phyloP scores from a whole-genome alignment of 1,140 invertebrate species.

The Trichonephila clavipes region DNA sequence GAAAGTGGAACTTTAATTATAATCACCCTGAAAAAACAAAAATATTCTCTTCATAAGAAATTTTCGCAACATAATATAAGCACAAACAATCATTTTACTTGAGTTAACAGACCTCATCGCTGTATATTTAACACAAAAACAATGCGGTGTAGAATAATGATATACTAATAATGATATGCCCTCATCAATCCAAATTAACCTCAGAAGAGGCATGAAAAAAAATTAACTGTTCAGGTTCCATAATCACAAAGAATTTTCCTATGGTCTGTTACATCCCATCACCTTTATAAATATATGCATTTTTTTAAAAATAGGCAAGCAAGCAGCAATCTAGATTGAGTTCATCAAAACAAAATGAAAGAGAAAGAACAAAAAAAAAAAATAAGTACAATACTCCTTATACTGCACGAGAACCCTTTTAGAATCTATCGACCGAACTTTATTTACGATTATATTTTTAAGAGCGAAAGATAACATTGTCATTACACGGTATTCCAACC shows the following conservation, averaged over 20 bases:
- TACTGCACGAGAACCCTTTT: neutral
- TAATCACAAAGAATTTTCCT: neutral
- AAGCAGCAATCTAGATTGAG: neutral
- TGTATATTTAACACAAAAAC: neutral
- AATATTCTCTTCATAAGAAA: too few species aligned
- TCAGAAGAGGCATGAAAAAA: neutral
- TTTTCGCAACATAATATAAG: neutral
- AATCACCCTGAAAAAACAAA: too few species aligned
- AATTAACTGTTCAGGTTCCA: neutral
- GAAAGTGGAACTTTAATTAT: too few species aligned
- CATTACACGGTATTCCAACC: neutral
- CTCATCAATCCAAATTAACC: neutral
- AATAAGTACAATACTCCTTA: neutral
- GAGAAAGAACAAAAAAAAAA: neutral
- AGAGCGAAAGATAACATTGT: slow-evolving; percentile 30
- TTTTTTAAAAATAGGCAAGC: neutral
- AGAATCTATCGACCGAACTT: neutral
- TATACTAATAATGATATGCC: neutral
- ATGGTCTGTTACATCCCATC: neutral
- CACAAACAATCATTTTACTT: neutral
- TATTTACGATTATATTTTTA: neutral
- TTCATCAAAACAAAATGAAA: neutral
- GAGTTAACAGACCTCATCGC: neutral
- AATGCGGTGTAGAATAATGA: neutral
- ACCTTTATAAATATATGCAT: neutral